phyloP scores from a whole-genome alignment of 2,797 vertebrate genomes.

The Hydrolagus colliei region DNA sequence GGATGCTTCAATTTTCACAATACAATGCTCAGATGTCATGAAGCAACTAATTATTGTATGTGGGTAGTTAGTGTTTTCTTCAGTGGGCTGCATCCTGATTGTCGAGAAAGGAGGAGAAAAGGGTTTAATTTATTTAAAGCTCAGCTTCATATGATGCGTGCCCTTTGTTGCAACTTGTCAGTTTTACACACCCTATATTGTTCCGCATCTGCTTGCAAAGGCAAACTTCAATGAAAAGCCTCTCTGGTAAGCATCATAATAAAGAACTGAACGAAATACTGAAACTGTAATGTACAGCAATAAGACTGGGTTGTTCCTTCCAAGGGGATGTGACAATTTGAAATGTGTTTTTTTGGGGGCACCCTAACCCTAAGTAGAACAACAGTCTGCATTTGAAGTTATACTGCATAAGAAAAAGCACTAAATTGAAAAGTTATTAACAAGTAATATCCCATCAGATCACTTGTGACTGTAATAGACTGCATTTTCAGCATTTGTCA shows the following conservation, averaged over 20 bases:
- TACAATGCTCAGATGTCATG: slow-evolving; percentile 24
- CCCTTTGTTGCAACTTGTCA: slow-evolving; percentile 29
- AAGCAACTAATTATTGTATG: slow-evolving; percentile 33
- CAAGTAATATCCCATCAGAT: slow-evolving; percentile 5
- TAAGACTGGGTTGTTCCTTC: not conserved
- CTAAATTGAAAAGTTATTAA: slow-evolving; percentile 23
- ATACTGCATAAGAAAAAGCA: not conserved
- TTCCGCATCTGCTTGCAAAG: slow-evolving; percentile 11
- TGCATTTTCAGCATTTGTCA: not conserved
- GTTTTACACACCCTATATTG: slow-evolving; percentile 29
- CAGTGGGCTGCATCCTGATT: not conserved
- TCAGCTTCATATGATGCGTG: not conserved
- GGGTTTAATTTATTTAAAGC: slow-evolving; percentile 27
- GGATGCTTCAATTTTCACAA: slow-evolving; percentile 35
- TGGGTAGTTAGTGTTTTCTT: slow-evolving; percentile 35
- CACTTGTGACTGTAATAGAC: not conserved
- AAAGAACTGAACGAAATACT: not conserved
- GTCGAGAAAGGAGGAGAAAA: not conserved
- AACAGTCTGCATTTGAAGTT: not conserved
- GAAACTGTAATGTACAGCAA: not conserved
- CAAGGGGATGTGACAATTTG: not conserved
- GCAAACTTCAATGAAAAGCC: not conserved
- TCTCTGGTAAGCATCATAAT: not conserved
- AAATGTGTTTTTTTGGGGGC: not conserved
- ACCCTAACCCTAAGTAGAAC: not conserved